Evolutionary conservation across 2,113 vertebrate species (phyloP).

Genomic region (Eonycteris spelaea): DNA sequence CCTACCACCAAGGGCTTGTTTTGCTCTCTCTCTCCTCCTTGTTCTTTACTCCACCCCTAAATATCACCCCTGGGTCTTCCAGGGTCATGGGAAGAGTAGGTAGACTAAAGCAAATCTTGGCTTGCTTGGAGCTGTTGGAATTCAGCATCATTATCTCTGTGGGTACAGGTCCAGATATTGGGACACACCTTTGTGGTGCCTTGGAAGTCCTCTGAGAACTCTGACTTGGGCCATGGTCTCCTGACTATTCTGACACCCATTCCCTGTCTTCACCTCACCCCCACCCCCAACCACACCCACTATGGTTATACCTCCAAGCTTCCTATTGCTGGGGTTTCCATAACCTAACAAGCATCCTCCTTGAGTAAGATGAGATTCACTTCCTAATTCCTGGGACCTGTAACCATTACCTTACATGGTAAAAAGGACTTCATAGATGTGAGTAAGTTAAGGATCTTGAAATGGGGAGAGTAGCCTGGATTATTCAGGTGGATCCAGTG

Average conservation of each 20-base stretch:
- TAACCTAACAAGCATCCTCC: background rate
- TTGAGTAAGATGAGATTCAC: background rate
- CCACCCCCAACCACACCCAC: background rate
- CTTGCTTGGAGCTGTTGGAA: background rate
- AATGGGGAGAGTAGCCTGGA: background rate
- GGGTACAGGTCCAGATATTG: background rate
- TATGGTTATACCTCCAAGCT: background rate
- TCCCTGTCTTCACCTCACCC: accelerated
- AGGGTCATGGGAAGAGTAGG: background rate
- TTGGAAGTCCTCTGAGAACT: background rate
- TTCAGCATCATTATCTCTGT: background rate
- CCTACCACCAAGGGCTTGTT: background rate
- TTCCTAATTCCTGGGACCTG: background rate
- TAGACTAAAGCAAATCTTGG: background rate
- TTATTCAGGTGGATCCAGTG: background rate
- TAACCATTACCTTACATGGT: background rate
- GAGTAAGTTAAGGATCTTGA: background rate
- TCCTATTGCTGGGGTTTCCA: background rate
- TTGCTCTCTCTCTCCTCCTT: background rate
- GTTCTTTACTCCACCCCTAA: background rate
- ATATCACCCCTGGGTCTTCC: background rate
- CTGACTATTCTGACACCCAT: background rate
- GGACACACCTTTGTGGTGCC: background rate
- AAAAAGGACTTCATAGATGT: background rate
- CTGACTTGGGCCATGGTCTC: background rate